Evolutionary conservation across 2,888 invertebrate genomes (phyloP).

Genomic region (Macrosoma leucophasiata): DNA sequence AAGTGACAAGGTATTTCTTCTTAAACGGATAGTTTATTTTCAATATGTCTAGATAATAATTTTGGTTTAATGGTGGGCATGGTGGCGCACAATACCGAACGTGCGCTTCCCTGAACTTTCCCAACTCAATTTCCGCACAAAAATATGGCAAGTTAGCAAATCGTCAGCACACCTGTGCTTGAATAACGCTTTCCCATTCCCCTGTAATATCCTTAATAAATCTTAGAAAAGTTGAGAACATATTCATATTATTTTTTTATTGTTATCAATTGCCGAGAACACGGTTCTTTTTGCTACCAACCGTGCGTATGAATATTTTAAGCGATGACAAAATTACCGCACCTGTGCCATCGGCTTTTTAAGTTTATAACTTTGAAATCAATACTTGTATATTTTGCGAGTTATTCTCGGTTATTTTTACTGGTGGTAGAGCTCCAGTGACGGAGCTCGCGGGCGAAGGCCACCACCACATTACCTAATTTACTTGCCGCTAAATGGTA

Average conservation of each 20-base stretch:
- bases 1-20: conserved; percentile 11
- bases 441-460: too few relatives aligned
- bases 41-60: background rate
- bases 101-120: conserved; percentile 32
- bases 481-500: too few relatives aligned
- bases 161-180: conserved; percentile 70
- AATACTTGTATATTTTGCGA: too few relatives aligned
- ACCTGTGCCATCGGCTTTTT: conserved; percentile 25
- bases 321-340: too few relatives aligned
- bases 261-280: conserved; percentile 35
- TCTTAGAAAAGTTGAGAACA: conserved; percentile 54
- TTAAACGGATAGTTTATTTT: too few relatives aligned
- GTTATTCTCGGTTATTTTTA: too few relatives aligned
- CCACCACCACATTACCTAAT: too few relatives aligned
- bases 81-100: conserved; percentile 22
- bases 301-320: conserved; percentile 1
- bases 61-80: background rate
- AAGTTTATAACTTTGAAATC: too few relatives aligned
- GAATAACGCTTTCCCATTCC: conserved; percentile 66
- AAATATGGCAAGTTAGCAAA: conserved; percentile 71
- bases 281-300: too few relatives aligned
- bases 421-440: too few relatives aligned
- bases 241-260: conserved; percentile 44
- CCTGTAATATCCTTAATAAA: conserved; percentile 67
- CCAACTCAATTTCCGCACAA: conserved; percentile 60